Evolutionary conservation across 1,140 invertebrate genomes (phyloP).

Genomic region (Penaeus vannamei): DNA sequence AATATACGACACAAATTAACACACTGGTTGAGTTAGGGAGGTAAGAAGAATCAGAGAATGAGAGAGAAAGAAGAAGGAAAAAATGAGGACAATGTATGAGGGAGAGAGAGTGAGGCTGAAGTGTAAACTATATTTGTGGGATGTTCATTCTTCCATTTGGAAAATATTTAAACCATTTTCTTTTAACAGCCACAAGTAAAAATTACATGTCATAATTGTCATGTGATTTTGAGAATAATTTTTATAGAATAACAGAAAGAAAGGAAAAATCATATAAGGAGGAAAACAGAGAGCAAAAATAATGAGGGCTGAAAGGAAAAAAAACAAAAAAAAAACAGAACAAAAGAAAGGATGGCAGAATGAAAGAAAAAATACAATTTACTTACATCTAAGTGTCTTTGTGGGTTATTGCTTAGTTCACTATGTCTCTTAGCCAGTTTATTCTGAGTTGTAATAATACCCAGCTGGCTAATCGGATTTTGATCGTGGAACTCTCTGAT

Average conservation of each 20-base stretch:
- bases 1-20: constrained; percentile 55
- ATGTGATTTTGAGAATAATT: too few relatives aligned
- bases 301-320: not conserved
- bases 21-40: constrained; percentile 47
- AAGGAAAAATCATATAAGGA: not conserved
- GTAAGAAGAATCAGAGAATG: too few relatives aligned
- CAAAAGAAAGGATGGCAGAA: not conserved
- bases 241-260: not conserved
- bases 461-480: constrained; percentile 98
- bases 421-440: constrained; percentile 74
- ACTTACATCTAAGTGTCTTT: constrained; percentile 82
- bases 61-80: too few relatives aligned
- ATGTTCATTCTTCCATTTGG: too few relatives aligned
- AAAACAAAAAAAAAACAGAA: too few relatives aligned
- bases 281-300: not conserved
- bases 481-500: constrained; percentile 98
- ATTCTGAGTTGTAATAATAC: constrained; percentile 91
- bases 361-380: constrained; percentile 5
- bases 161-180: too few relatives aligned
- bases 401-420: constrained; percentile 75
- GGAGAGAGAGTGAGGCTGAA: too few relatives aligned
- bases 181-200: too few relatives aligned
- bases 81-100: too few relatives aligned
- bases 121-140: too few relatives aligned
- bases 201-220: too few relatives aligned